Evolutionary conservation across 2,888 invertebrate genomes (phyloP), one percentile per base, ranked within the genome.

Genomic region (Amphipoea lucens): DNA sequence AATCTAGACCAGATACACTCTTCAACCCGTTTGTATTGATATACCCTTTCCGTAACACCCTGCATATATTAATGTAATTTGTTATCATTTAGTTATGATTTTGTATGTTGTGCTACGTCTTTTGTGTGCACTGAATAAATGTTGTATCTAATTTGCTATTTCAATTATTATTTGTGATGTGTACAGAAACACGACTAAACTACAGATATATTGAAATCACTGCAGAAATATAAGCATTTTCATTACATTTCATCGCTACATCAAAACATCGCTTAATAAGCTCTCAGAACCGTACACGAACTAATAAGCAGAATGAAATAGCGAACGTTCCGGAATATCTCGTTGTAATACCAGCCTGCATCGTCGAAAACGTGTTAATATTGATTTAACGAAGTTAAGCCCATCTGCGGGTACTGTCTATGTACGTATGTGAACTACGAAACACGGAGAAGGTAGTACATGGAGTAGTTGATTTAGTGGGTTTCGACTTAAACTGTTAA

Each of bases 361-460:
- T 85, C 78, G 79, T 48, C n/a, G 82, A 78, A 77, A 83, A 80
- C 79, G 87, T 88, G 89, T 86, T 89, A 84, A 88, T 88, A 88
- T 88, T 89, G 89, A 88, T 89, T 88, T 88, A 88, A 88, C 90
- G 85, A 88, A 89, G 88, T 89, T 89, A 89, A 88, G 51, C 88
- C 87, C 82, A 83, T 89, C 82, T 81, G 81, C 74, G 88, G 76
- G 74, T 54, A 60, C 71, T 76, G 70, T 51, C 54, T 54, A 74
- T 69, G 62, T 79, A 51, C 72, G 42, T 60, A 65, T 67, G 62
- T 54, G 42, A 68, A 69, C 29, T 62, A 29, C 14, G 20, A 36
- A 66, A 45, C 54, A 74, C 23, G 45, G 70, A 74, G 62, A 45
- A 74, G 66, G 11, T 57, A 66, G 60, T 71, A 68, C 40, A 86